Percentiles rank a stretch among this genome's conserved stretches.
phyloP scores from a whole-genome alignment of 2,888 invertebrate genomes.

The Caenorhabditis angaria region DNA sequence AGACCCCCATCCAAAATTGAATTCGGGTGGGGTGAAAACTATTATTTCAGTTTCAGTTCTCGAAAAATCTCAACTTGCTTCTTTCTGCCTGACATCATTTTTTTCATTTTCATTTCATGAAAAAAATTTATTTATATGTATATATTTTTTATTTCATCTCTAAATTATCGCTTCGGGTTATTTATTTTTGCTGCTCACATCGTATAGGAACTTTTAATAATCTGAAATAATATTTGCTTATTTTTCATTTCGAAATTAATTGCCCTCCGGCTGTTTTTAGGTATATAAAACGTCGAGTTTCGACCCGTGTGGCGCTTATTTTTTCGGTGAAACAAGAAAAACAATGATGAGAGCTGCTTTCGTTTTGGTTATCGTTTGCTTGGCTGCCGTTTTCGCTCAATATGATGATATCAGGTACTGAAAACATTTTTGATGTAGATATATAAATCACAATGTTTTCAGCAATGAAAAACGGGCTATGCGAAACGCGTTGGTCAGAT shows the following conservation, averaged over 20 bases:
- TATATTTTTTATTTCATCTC: too few relatives aligned
- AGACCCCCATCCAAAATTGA: too few relatives aligned
- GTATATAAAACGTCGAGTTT: slow-evolving; percentile 36
- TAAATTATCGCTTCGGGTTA: slow-evolving; percentile 37
- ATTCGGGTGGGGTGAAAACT: too few relatives aligned
- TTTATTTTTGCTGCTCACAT: slow-evolving; percentile 20
- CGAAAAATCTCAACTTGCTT: too few relatives aligned
- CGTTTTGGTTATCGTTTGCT: slow-evolving; percentile 32
- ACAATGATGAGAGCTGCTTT: slow-evolving; percentile 22
- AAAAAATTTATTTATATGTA: too few relatives aligned
- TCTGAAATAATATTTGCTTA: background rate
- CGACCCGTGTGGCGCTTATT: slow-evolving; percentile 22
- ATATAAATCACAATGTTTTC: background rate
- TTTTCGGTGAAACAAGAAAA: slow-evolving; percentile 22
- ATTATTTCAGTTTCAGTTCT: too few relatives aligned
- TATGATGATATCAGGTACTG: slow-evolving; percentile 45
- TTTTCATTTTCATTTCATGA: too few relatives aligned
- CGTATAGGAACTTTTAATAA: background rate
- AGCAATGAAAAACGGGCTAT: slow-evolving; percentile 63
- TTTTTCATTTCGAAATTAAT: slow-evolving; percentile 18
- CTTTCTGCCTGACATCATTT: too few relatives aligned
- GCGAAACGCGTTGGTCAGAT: slow-evolving; percentile 64
- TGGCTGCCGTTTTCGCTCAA: slow-evolving; percentile 39
- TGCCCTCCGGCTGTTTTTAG: slow-evolving; percentile 14
- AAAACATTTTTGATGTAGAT: too few relatives aligned